These are phyloP conservation scores for Jordanella pulchra DNA, from an alignment of 2,797 vertebrate species.

Conservation along the genomic window DNA sequence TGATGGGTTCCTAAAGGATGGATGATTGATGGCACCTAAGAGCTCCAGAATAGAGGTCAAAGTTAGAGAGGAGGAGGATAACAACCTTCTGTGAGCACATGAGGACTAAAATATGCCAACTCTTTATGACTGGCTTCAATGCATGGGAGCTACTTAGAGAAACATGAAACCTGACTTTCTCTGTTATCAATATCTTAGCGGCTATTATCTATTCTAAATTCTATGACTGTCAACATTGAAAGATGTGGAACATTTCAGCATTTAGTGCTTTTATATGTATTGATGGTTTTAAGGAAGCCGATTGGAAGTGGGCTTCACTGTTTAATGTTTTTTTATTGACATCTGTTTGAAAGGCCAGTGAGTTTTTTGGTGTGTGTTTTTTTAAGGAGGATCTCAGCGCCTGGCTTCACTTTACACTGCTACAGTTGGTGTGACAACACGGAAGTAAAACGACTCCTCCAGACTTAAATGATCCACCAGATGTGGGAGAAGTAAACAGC, in stretches of 20 bases:
- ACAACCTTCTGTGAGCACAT: slow-evolving; percentile 8
- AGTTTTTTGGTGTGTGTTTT: background rate
- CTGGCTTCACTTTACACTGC: slow-evolving; percentile 35
- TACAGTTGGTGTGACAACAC: slow-evolving; percentile 51
- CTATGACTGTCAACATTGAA: background rate
- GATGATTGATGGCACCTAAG: slow-evolving; percentile 26
- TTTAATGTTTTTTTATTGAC: too few species aligned
- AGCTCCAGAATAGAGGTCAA: slow-evolving; percentile 12
- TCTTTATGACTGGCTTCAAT: slow-evolving; percentile 48
- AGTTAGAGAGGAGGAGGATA: slow-evolving; percentile 32
- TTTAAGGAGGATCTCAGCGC: slow-evolving; percentile 9
- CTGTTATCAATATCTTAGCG: background rate
- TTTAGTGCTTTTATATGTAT: background rate
- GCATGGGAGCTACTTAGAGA: slow-evolving; percentile 4
- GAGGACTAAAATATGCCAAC: slow-evolving; percentile 25
- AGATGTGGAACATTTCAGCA: background rate
- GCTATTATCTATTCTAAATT: background rate
- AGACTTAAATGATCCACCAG: slow-evolving; percentile 69
- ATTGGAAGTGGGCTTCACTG: background rate
- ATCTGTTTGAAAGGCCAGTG: slow-evolving; percentile 3
- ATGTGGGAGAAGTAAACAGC: slow-evolving; percentile 51
- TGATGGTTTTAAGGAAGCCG: too few species aligned
- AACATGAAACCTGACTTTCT: slow-evolving; percentile 3
- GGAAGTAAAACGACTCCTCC: slow-evolving; percentile 64
- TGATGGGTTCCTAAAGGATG: slow-evolving; percentile 16